Conservation (phyloP, 2,797 vertebrate genomes). For the Vireo griseus region DNA sequence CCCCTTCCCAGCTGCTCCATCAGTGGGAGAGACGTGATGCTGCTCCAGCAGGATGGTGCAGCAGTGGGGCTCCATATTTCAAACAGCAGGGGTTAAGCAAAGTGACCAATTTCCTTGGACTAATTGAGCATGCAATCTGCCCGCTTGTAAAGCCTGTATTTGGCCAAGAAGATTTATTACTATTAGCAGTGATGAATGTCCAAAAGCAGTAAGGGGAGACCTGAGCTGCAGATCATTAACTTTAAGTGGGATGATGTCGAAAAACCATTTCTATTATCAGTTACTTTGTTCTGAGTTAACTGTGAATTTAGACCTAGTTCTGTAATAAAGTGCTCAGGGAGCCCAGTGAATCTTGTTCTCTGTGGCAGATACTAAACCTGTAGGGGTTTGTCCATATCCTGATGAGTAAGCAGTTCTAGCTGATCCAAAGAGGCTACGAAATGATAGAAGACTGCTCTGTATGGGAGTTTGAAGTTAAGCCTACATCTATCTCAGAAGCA, state of each 20-base stretch:
- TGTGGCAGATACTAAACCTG: constrained; percentile 30
- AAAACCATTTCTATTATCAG: constrained; percentile 57
- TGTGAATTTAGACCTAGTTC: constrained; percentile 49
- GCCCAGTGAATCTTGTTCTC: constrained; percentile 49
- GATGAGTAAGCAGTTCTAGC: constrained; percentile 37
- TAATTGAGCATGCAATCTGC: constrained; percentile 68
- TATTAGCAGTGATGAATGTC: constrained; percentile 54
- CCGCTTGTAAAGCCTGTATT: constrained; percentile 61
- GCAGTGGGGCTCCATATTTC: constrained; percentile 32
- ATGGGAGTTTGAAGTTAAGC: not conserved
- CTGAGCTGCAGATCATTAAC: constrained; percentile 61
- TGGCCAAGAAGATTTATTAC: constrained; percentile 62
- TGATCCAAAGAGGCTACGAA: not conserved
- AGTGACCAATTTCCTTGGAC: constrained; percentile 60
- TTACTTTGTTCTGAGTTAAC: constrained; percentile 48
- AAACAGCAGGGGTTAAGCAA: constrained; percentile 50
- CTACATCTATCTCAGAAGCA: not conserved
- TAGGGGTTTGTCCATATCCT: constrained; percentile 24
- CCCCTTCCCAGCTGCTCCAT: not conserved
- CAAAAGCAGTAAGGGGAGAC: constrained; percentile 33
- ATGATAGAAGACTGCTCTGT: not conserved
- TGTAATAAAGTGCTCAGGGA: constrained; percentile 50
- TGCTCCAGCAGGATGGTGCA: not conserved
- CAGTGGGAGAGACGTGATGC: not conserved
- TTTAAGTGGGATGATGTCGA: constrained; percentile 43